Base-by-base conservation (phyloP, 2,113 vertebrate species). In the Brachyistius frenatus region DNA sequence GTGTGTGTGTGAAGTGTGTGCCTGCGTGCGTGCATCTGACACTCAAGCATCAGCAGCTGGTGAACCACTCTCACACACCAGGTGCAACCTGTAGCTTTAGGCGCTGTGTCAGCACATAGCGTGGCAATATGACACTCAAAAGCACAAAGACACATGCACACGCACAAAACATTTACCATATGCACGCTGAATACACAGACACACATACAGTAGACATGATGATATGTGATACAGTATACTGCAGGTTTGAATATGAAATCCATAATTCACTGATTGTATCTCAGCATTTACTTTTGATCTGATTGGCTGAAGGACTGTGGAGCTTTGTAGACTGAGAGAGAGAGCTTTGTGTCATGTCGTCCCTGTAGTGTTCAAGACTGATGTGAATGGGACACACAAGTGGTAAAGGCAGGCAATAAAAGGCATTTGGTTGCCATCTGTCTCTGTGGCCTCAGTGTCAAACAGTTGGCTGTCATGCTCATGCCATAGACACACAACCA, bases 401-500 rank as follows among this genome's bases (percentile, higher is more conserved):
- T 89, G 92, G 88, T 87, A 85, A 63, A 86, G 87, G 81, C 89
- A 77, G 82, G 86, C 89, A 93, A 87, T 93, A 93, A 93, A 94
- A 89, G 84, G 83, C 88, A 93, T 94, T 94, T 94, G 91, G 89
- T 86, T 83, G 76, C 86, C 91, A 93, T 94, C 90, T 94, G 93
- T 93, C 90, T 90, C 71, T 81, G 85, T 77, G 85, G 89, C 89
- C 82, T 90, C 86, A 73, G 87, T 86, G 89, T 89, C 85, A 89
- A 90, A 90, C 91, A 93, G 89, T 90, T 92, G 91, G 87, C 86
- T 80, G 83, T 86, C 86, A 88, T 66, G 64, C 82, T 83, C 86
- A 90, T 81, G 81, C 87, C 86, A 74, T 53, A 73, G 85, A 89
- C 81, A 79, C 86, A 91, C 87, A 82, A 88, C 76, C 86, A 81